A percentile compares a stretch with the other conserved stretches of the same genome.
Evolutionary conservation across 1,140 invertebrate genomes (phyloP).

Genomic region (Gryllus bimaculatus): DNA sequence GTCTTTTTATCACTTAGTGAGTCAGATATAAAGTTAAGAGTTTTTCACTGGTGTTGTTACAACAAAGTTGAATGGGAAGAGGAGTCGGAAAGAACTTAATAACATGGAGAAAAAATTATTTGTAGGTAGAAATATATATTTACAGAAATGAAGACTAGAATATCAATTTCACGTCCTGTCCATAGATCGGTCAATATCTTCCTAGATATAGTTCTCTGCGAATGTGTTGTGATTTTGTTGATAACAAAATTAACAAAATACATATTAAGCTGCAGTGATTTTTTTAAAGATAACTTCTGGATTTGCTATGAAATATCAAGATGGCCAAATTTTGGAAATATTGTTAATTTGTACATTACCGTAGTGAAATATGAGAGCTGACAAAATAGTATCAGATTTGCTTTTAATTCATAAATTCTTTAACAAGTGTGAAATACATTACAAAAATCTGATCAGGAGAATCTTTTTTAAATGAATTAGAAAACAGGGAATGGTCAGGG

Average conservation of each 20-base stretch:
- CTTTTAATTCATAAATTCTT: no score
- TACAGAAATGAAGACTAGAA: neutral
- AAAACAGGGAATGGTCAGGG: no score
- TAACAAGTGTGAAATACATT: no score
- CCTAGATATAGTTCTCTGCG: neutral
- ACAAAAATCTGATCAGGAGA: no score
- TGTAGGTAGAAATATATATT: neutral
- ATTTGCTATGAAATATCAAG: no score
- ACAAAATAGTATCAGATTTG: no score
- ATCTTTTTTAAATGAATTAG: no score
- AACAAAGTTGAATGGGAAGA: neutral
- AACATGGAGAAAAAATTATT: neutral
- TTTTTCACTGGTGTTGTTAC: neutral
- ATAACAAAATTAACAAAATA: neutral
- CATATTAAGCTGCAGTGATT: no score
- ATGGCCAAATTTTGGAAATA: no score
- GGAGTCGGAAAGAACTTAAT: neutral
- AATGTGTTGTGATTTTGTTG: neutral
- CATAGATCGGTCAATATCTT: neutral
- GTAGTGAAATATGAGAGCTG: no score
- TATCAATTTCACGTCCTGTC: neutral
- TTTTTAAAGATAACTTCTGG: no score
- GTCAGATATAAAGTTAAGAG: neutral
- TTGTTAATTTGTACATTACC: no score
- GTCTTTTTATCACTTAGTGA: neutral